A percentile compares a stretch with the other conserved stretches of the same genome.
phyloP scores from a whole-genome alignment of 2,888 invertebrate species.

The Tipula confusa region DNA sequence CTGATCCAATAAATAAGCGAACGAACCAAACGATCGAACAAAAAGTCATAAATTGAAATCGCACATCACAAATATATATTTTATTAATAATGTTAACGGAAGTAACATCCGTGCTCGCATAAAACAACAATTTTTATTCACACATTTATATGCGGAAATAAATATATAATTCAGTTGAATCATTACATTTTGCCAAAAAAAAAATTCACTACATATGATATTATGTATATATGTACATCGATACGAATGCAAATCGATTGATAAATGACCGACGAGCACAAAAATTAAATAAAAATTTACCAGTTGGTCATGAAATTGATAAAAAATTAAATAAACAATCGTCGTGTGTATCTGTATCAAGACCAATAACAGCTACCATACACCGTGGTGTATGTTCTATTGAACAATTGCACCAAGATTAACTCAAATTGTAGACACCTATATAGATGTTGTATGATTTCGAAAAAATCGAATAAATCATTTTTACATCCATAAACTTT shows the following conservation, averaged over 20 bases:
- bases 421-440: no score
- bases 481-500: no score
- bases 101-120: not conserved
- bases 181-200: not conserved
- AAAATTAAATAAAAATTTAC: not conserved
- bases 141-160: not conserved
- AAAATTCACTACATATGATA: no score
- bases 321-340: not conserved
- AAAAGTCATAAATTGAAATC: no score
- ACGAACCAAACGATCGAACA: no score
- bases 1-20: no score
- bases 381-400: no score
- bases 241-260: not conserved
- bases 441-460: no score
- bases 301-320: slow-evolving; percentile 15
- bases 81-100: no score
- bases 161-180: not conserved
- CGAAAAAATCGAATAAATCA: no score
- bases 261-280: not conserved
- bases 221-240: not conserved
- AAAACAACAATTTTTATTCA: not conserved
- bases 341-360: not conserved
- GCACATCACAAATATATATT: no score
- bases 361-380: not conserved
- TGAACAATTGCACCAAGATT: no score